Evolutionary conservation across 2,888 invertebrate species (phyloP), one percentile per base, ranked within the genome.

Genomic region (Nesidiocoris tenuis): DNA sequence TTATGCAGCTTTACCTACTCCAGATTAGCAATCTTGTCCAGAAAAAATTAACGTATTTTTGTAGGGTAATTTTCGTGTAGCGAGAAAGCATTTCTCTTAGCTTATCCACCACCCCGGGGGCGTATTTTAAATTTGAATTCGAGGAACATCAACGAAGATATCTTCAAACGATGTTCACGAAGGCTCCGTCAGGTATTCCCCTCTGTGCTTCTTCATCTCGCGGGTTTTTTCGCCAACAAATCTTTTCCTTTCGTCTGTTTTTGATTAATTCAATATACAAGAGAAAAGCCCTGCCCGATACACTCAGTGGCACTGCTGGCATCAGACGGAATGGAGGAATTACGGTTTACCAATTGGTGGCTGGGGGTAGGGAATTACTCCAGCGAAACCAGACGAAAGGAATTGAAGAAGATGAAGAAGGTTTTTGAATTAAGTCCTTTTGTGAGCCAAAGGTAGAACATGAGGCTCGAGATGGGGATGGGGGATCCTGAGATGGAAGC

Each of bases 371-470:
- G 39, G 39, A 39, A 39, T 39, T 39, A 12, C 39, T 39, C 39
- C 5, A 23, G 72, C 61, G 61, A 72, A 72, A 61, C 56, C 64
- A 64, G 64, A 61, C 21, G 54, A 17, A 55, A 25, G 54, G 1
- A 57, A 59, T 57, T 18, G 63, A 55, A 64, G 56, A 64, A 55
- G 74, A 64, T 19, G 59, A 56, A 19, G 61, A 65, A 75, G 74
- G 74, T 66, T 75, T 75, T 75, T 75, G 74, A 75, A 75, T 75
- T 75, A 75, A 75, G 74, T 66, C 74, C 74, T 66, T 75, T 56
- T 64, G 74, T 64, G 55, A 21, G n/a, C n/a, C n/a, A n/a, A n/a
- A n/a, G 55, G 61, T 61, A 61, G n/a, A n/a, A n/a, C n/a, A n/a
- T 12, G 39, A 39, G 39, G 39, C 12, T 7, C 39, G 39, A 7